Base-by-base conservation (phyloP, 1,140 invertebrate genomes). In the Zelostemma sp. region DNA sequence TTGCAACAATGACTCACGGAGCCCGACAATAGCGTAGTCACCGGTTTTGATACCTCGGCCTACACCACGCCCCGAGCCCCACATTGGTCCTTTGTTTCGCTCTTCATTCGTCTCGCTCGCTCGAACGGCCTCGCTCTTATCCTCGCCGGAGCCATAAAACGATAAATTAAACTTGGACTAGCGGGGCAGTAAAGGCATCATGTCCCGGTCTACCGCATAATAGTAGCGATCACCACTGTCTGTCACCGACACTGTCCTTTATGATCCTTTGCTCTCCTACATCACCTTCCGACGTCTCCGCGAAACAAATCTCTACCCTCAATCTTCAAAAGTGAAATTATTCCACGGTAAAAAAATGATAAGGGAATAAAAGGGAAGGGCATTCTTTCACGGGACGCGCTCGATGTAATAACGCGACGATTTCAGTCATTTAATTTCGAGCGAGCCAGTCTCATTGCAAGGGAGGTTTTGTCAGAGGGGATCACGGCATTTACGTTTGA, bases 61-160 rank as follows among this genome's bases (percentile, higher is more conserved):
- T 25, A 76, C 70, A 77, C 82, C 80, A 83, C 82, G 82, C 81
- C 81, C 70, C 73, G 48, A 62, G 72, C 61, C 65, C 54, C 28
- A 48, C 43, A 50, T 61, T 61, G 62, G 49, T 66, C 81, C 77
- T 83, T 85, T 85, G 83, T 85, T 83, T 84, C 76, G 80, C 75
- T 77, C 75, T 83, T 82, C 82, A 84, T 85, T 84, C 82, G 81
- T 83, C 82, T 83, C 81, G 56, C 49, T 74, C 68, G 58, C 75
- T 48, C 68, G 49, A 57, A 48, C 50, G 46, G 41, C 54, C 33
- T 63, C 49, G 59, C 19, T 19, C n/a, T n/a, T 57, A 61, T 65
- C 61, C 73, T 68, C 70, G 67, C 66, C 71, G 66, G 66, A 50
- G 65, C 77, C 68, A 68, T 78, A 79, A 75, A 81, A 75, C 78